These are phyloP conservation scores for Babyrousa celebensis DNA, from an alignment of 2,797 vertebrate species.

Conservation along the genomic window DNA sequence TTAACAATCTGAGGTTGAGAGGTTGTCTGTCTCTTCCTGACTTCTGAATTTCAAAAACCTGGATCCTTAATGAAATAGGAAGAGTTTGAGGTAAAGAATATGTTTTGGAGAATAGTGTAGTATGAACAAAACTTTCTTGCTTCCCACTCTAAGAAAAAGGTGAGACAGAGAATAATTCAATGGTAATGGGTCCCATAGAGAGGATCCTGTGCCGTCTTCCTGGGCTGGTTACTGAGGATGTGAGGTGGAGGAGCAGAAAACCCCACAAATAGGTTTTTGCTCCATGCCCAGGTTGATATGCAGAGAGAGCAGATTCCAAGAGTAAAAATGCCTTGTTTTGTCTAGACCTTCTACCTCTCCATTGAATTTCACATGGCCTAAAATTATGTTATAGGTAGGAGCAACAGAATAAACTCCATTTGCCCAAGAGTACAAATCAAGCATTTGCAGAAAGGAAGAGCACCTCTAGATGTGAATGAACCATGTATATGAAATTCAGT, in stretches of 20 bases:
- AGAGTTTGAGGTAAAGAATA: not conserved
- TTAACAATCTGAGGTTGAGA: not conserved
- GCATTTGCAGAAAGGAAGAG: not conserved
- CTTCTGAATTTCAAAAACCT: not conserved
- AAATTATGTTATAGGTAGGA: not conserved
- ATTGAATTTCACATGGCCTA: not conserved
- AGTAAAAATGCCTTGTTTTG: not conserved
- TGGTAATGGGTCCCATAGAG: not conserved
- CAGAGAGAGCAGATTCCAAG: not conserved
- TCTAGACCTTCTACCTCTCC: not conserved
- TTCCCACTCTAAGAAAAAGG: not conserved
- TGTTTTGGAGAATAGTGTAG: not conserved
- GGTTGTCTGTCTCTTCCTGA: not conserved
- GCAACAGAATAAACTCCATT: not conserved
- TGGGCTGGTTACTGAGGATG: not conserved
- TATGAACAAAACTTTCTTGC: slow-evolving; percentile 4
- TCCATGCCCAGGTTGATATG: not conserved
- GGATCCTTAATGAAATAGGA: slow-evolving; percentile 4
- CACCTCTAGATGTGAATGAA: not conserved
- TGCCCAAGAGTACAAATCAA: not conserved
- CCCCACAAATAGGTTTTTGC: not conserved
- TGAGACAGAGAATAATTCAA: not conserved
- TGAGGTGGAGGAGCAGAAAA: not conserved
- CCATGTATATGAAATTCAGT: not conserved
- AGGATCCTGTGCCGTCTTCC: not conserved